Evolutionary conservation across 2,797 vertebrate species (phyloP).

Genomic region (Sebastes taczanowskii): DNA sequence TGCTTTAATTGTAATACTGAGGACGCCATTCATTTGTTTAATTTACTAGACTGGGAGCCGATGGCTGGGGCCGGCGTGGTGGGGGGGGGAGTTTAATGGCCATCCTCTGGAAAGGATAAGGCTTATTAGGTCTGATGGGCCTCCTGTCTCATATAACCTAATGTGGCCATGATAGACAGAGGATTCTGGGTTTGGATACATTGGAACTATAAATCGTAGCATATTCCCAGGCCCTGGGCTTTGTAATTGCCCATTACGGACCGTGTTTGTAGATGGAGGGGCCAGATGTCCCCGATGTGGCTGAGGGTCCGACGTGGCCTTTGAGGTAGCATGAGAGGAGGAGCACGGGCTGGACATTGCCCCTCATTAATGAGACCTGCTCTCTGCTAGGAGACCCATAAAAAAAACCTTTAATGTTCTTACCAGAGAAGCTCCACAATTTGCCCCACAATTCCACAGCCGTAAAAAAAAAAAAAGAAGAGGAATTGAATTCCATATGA

Average conservation of each 20-base stretch:
- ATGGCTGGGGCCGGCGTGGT: slow-evolving; percentile 60
- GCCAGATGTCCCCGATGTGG: slow-evolving; percentile 81
- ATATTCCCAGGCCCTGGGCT: slow-evolving; percentile 71
- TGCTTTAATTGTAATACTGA: slow-evolving; percentile 72
- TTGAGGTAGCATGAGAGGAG: slow-evolving; percentile 55
- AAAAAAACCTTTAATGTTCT: slow-evolving; percentile 81
- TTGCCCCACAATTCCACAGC: slow-evolving; percentile 71
- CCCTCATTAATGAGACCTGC: slow-evolving; percentile 80
- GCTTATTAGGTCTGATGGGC: slow-evolving; percentile 83
- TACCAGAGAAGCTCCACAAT: slow-evolving; percentile 78
- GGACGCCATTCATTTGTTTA: slow-evolving; percentile 76
- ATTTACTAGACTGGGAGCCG: slow-evolving; percentile 72
- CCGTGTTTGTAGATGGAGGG: slow-evolving; percentile 77
- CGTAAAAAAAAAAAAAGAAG: slow-evolving; percentile 41
- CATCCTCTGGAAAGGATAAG: slow-evolving; percentile 80
- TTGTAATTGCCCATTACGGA: slow-evolving; percentile 83
- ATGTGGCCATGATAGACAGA: slow-evolving; percentile 80
- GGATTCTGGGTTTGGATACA: slow-evolving; percentile 74
- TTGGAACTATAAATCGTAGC: slow-evolving; percentile 77
- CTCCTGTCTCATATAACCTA: slow-evolving; percentile 83
- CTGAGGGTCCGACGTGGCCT: slow-evolving; percentile 65
- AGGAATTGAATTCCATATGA: slow-evolving; percentile 72
- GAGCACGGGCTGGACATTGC: slow-evolving; percentile 70
- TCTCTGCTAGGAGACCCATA: slow-evolving; percentile 69
- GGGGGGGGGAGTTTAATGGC: slow-evolving; percentile 71